A percentile compares a stretch with the other conserved stretches of the same genome.
These are phyloP conservation scores for Actinernus sp. DNA, from an alignment of 92 coral and sea anemone genomes.

Conservation along the genomic window DNA sequence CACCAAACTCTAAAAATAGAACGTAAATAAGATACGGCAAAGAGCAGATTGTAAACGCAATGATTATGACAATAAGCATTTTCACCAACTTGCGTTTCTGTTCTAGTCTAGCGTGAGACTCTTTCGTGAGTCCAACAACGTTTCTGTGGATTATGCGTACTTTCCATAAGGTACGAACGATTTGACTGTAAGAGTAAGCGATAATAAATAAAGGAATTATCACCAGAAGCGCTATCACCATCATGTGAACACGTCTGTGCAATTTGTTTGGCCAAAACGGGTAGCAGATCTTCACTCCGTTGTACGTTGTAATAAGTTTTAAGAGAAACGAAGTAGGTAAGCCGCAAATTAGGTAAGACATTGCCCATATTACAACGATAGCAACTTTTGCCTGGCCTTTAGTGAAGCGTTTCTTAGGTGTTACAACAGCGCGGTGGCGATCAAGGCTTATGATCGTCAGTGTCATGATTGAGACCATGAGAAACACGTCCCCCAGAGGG, in stretches of 20 bases:
- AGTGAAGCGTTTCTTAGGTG: constrained; percentile 87
- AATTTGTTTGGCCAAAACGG: constrained; percentile 66
- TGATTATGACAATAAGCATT: constrained; percentile 89
- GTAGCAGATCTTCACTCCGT: constrained; percentile 47
- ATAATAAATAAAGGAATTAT: constrained; percentile 74
- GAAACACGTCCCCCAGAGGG: constrained; percentile 96
- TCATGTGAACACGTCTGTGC: constrained; percentile 70
- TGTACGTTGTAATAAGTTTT: constrained; percentile 50
- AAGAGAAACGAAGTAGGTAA: constrained; percentile 80
- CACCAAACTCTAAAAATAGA: constrained; percentile 74
- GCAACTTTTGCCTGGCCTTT: constrained; percentile 86
- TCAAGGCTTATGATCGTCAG: constrained; percentile 89
- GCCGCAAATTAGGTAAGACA: constrained; percentile 78
- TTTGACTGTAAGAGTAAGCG: constrained; percentile 65
- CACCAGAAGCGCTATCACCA: constrained; percentile 68
- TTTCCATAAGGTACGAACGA: constrained; percentile 77
- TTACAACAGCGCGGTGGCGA: constrained; percentile 91
- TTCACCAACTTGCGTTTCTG: constrained; percentile 95
- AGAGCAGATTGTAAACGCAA: constrained; percentile 88
- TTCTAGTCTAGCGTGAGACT: constrained; percentile 80
- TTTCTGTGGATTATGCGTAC: constrained; percentile 80
- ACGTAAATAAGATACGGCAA: constrained; percentile 77
- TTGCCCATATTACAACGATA: constrained; percentile 65
- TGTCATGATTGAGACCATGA: constrained; percentile 89
- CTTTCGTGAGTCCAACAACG: constrained; percentile 63